Evolutionary conservation across 2,888 invertebrate genomes (phyloP).

Genomic region (Drosophila bunnanda): DNA sequence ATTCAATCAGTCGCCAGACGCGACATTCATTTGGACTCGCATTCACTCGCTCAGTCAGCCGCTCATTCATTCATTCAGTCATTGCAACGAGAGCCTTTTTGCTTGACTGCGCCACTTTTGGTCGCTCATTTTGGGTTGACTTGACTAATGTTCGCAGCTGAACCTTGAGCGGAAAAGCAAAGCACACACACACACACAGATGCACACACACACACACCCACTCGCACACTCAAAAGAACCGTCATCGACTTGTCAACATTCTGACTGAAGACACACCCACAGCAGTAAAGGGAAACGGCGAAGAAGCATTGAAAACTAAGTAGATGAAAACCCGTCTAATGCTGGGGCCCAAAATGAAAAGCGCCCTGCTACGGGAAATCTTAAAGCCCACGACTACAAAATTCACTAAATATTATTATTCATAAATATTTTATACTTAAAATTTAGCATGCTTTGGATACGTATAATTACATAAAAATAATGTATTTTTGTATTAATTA

Average conservation of each 20-base stretch:
- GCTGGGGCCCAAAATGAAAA: conserved; percentile 31
- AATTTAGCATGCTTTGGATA: not conserved
- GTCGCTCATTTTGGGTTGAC: conserved; percentile 72
- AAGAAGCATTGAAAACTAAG: conserved; percentile 49
- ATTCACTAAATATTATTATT: conserved; percentile 2
- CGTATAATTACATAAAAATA: not conserved
- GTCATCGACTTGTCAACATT: conserved; percentile 61
- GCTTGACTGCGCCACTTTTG: conserved; percentile 66
- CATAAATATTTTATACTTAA: not conserved
- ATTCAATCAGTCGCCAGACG: conserved; percentile 32
- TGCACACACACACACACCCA: not conserved
- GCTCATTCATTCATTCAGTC: conserved; percentile 45
- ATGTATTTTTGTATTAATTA: too few species aligned
- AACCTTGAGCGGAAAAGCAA: conserved; percentile 60
- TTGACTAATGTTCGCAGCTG: conserved; percentile 70
- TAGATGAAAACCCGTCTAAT: conserved; percentile 45
- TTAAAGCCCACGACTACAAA: not conserved
- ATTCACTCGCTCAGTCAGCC: conserved; percentile 59
- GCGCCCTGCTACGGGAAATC: not conserved
- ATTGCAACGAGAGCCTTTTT: conserved; percentile 47
- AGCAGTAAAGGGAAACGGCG: not conserved
- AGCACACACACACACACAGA: conserved; percentile 14
- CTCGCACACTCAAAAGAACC: conserved; percentile 32
- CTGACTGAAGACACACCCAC: conserved; percentile 24
- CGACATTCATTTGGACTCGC: conserved; percentile 39